Conservation (phyloP, 2,113 vertebrate species). For the Petrocephalus microphthalmus region DNA sequence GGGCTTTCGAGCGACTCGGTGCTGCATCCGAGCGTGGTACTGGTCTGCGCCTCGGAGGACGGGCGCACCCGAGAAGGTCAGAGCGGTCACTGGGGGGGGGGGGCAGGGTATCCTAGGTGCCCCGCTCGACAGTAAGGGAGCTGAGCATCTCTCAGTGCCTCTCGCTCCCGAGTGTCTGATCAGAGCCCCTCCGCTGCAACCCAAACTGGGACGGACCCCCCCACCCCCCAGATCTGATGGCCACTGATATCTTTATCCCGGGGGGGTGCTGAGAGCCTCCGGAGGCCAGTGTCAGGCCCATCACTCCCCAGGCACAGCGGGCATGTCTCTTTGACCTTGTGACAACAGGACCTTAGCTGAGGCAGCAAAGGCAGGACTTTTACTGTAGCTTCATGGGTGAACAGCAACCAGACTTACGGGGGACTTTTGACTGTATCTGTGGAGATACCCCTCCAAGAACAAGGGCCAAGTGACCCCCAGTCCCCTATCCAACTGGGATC, state of each 20-base stretch:
- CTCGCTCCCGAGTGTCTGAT: slow-evolving; percentile 42
- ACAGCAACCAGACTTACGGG: background rate
- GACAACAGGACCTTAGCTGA: background rate
- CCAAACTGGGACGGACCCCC: slow-evolving; percentile 35
- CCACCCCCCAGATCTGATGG: slow-evolving; percentile 13
- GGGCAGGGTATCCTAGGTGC: background rate
- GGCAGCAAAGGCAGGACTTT: background rate
- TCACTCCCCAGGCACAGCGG: slow-evolving; percentile 20
- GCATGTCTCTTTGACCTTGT: background rate
- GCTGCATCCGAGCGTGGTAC: background rate
- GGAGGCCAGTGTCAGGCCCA: background rate
- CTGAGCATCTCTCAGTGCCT: slow-evolving; percentile 19
- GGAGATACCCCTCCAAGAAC: background rate
- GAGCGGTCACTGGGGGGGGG: background rate
- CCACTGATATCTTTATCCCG: background rate
- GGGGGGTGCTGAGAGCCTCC: slow-evolving; percentile 1
- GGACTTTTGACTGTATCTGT: background rate
- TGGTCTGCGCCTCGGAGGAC: background rate
- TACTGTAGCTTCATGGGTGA: background rate
- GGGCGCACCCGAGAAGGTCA: background rate
- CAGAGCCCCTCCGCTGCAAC: slow-evolving; percentile 45
- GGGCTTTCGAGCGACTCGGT: background rate
- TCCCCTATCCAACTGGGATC: background rate
- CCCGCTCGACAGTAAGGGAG: slow-evolving; percentile 12
- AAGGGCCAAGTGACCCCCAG: background rate